Percentiles rank a stretch among this genome's conserved stretches.
Conservation (phyloP, 2,113 vertebrate genomes). For the Ophthalmolycus amberensis region DNA sequence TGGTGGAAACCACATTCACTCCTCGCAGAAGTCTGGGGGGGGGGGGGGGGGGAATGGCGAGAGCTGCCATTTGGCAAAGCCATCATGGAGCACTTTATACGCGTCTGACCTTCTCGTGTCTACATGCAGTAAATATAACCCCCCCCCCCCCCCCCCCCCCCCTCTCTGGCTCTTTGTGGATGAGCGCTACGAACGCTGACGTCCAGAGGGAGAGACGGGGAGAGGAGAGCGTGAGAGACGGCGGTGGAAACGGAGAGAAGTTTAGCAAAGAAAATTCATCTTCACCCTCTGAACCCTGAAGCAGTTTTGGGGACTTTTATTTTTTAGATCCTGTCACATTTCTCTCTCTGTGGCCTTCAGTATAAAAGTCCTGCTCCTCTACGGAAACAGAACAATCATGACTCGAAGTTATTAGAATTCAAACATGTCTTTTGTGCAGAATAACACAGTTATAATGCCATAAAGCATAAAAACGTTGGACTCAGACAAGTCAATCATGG, state of each 20-base stretch:
- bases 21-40: constrained; percentile 40
- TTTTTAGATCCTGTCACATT: no score
- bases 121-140: constrained; percentile 83
- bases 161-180: constrained; percentile 48
- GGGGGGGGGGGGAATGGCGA: background rate
- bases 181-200: constrained; percentile 38
- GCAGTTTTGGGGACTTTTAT: no score
- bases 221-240: constrained; percentile 53
- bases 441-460: no score
- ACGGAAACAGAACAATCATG: no score
- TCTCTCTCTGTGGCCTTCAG: no score
- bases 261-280: background rate
- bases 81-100: constrained; percentile 79
- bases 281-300: no score
- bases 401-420: no score
- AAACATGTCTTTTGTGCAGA: no score
- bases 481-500: no score
- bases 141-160: constrained; percentile 24
- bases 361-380: no score
- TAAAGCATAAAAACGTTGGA: no score
- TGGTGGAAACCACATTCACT: constrained; percentile 65
- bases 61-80: constrained; percentile 82
- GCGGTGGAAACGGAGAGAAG: constrained; percentile 27
- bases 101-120: constrained; percentile 83
- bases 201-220: constrained; percentile 43